Evolutionary conservation across 2,113 vertebrate genomes (phyloP).

Genomic region (Vulpes lagopus): DNA sequence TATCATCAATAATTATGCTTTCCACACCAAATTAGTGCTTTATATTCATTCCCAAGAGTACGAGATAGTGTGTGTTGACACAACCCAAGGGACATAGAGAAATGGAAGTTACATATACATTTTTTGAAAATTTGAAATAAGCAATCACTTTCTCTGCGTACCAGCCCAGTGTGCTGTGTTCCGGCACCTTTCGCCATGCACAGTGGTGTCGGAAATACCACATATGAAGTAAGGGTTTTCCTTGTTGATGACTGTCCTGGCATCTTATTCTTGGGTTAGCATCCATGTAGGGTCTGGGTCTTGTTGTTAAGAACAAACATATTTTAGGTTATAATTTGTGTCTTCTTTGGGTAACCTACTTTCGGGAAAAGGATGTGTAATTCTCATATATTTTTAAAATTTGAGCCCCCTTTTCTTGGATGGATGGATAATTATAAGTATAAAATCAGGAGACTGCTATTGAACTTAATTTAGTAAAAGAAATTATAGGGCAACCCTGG

Average conservation of each 20-base stretch:
- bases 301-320: background rate
- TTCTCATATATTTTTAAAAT: background rate
- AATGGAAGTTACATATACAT: background rate
- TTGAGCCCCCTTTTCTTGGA: background rate
- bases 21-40: background rate
- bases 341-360: background rate
- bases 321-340: background rate
- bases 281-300: background rate
- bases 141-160: background rate
- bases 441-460: background rate
- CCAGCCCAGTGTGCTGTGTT: background rate
- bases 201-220: background rate
- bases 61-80: background rate
- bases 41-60: conserved; percentile 6
- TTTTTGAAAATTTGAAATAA: background rate
- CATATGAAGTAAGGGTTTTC: background rate
- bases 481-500: background rate
- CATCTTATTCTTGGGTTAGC: background rate
- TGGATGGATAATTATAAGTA: background rate
- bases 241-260: background rate
- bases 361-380: background rate
- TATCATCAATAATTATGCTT: background rate
- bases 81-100: background rate
- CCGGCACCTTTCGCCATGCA: background rate
- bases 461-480: conserved; percentile 17